Conservation (phyloP, 2,888 invertebrate genomes). For the Platypus cylindrus region DNA sequence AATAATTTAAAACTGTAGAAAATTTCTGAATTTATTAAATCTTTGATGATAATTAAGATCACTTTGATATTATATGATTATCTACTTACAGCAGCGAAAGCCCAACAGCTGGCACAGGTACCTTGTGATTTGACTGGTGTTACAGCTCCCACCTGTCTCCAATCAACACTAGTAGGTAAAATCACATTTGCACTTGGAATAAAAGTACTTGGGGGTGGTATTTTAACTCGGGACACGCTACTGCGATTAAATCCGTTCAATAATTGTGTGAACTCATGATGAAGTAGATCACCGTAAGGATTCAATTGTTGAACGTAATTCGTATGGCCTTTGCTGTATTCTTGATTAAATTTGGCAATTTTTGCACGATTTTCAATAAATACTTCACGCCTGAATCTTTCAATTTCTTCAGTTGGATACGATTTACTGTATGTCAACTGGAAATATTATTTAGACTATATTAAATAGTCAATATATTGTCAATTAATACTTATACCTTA, state of each 20-base stretch:
- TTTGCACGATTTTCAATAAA: slow-evolving; percentile 32
- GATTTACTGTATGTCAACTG: slow-evolving; percentile 29
- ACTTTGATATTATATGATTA: not conserved
- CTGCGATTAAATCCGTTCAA: slow-evolving; percentile 31
- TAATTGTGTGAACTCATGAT: slow-evolving; percentile 28
- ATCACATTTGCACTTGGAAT: slow-evolving; percentile 29
- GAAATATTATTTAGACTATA: slow-evolving; percentile 8
- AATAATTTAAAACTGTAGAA: no score
- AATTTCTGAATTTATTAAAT: not conserved
- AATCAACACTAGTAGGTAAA: slow-evolving; percentile 30
- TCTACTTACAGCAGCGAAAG: slow-evolving; percentile 32
- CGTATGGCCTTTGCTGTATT: slow-evolving; percentile 26
- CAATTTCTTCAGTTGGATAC: slow-evolving; percentile 26
- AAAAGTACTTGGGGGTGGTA: slow-evolving; percentile 23
- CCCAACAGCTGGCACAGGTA: slow-evolving; percentile 32
- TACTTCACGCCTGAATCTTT: slow-evolving; percentile 27
- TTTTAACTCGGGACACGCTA: slow-evolving; percentile 20
- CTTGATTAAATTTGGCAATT: slow-evolving; percentile 28
- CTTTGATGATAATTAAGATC: not conserved
- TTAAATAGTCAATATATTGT: not conserved
- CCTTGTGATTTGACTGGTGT: slow-evolving; percentile 30
- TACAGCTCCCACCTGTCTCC: slow-evolving; percentile 32
- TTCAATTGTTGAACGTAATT: slow-evolving; percentile 30
- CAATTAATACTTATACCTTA: slow-evolving; percentile 43
- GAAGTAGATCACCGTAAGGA: slow-evolving; percentile 29